Conservation (phyloP, 2,113 vertebrate genomes). For the Paramisgurnus dabryanus region DNA sequence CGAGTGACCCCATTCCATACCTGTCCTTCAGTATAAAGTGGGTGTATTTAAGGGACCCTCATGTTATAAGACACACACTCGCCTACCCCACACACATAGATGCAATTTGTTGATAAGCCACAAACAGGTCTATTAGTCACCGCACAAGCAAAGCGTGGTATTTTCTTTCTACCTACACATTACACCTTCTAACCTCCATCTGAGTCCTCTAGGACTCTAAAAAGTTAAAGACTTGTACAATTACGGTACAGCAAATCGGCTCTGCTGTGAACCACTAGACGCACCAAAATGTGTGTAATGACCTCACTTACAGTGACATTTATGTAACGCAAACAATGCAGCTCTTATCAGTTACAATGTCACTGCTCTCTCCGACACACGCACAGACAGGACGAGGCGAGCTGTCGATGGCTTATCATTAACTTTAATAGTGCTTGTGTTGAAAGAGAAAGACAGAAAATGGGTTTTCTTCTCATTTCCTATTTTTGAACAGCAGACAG, state of each 20-base stretch:
- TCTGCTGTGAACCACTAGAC: background rate
- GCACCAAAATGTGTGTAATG: background rate
- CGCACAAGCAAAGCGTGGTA: background rate
- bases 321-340: constrained; percentile 12
- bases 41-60: background rate
- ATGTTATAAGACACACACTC: background rate
- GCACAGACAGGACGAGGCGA: background rate
- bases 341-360: background rate
- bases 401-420: constrained; percentile 32
- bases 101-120: background rate
- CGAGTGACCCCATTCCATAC: constrained; percentile 27
- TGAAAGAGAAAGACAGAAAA: constrained; percentile 1
- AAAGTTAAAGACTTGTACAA: background rate
- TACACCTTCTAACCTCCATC: background rate
- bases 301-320: constrained; percentile 26
- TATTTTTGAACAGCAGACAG: background rate
- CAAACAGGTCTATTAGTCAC: constrained; percentile 23
- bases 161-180: background rate
- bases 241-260: background rate
- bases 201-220: background rate
- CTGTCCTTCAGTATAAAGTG: constrained; percentile 10
- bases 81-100: background rate
- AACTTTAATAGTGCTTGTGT: constrained; percentile 47
- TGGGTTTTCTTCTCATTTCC: background rate
- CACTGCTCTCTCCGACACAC: background rate